Percentiles rank a stretch among this genome's conserved stretches.
Conservation (phyloP, 2,113 vertebrate genomes). For the Eclectus roratus region DNA sequence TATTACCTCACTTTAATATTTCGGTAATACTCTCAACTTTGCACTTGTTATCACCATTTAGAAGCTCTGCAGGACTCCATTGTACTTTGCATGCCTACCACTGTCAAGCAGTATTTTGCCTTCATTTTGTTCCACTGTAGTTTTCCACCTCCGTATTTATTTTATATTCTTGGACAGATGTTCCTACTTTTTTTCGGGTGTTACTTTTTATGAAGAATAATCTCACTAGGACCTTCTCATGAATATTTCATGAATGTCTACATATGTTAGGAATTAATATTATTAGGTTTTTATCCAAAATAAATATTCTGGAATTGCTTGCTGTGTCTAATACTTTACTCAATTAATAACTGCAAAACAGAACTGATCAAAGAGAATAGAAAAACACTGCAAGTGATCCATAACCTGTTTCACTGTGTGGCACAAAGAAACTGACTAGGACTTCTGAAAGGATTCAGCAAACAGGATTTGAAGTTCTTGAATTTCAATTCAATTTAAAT, state of each 20-base stretch:
- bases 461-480: not conserved
- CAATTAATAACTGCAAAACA: not conserved
- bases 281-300: not conserved
- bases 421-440: not conserved
- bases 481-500: not conserved
- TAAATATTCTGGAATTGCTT: not conserved
- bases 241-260: not conserved
- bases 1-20: not conserved
- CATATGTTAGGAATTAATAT: not conserved
- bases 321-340: not conserved
- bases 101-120: not conserved
- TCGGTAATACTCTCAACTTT: not conserved
- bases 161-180: not conserved
- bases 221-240: not conserved
- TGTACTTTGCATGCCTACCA: not conserved
- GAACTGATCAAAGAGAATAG: not conserved
- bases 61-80: not conserved
- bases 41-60: rapidly evolving
- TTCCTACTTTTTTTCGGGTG: not conserved
- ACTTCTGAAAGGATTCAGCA: not conserved
- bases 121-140: not conserved
- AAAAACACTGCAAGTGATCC: not conserved
- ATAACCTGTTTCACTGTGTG: not conserved
- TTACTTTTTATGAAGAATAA: not conserved
- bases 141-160: not conserved